Conservation (phyloP, 2,888 invertebrate species). For the Trissoscelio sp. region DNA sequence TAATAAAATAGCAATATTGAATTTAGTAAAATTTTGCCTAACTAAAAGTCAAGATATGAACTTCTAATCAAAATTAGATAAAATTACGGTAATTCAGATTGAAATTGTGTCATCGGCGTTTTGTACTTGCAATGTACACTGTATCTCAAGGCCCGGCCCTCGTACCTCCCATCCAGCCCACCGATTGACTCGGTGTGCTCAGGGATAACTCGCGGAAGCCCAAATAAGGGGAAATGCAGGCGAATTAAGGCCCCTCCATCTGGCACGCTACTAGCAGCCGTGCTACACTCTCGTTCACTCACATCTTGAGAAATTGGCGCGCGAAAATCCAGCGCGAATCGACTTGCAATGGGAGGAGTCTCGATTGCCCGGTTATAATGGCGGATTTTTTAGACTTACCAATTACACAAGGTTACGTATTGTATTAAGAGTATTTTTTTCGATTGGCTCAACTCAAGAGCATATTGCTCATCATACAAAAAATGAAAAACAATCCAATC, state of each 20-base stretch:
- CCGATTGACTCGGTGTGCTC: conserved; percentile 57
- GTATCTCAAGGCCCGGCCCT: conserved; percentile 68
- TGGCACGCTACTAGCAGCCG: conserved; percentile 34
- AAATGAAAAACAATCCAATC: neutral
- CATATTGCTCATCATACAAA: conserved; percentile 13
- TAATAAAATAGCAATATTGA: too few species aligned
- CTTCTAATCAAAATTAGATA: too few species aligned
- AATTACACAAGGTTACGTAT: too few species aligned
- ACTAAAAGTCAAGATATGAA: too few species aligned
- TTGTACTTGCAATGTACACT: conserved; percentile 50
- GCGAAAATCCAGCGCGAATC: conserved; percentile 62
- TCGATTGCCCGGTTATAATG: conserved; percentile 78
- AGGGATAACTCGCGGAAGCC: conserved; percentile 76
- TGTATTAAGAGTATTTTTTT: too few species aligned
- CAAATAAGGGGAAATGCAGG: conserved; percentile 79
- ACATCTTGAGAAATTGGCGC: conserved; percentile 67
- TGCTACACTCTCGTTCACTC: conserved; percentile 45
- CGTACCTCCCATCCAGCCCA: conserved; percentile 69
- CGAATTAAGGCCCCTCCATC: conserved; percentile 75
- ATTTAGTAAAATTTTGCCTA: too few species aligned
- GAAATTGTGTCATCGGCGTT: too few species aligned
- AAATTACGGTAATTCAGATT: too few species aligned
- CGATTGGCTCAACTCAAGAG: too few species aligned
- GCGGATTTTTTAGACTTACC: conserved; percentile 81
- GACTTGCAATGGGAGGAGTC: conserved; percentile 79